Evolutionary conservation across 2,888 invertebrate species (phyloP), one percentile per base, ranked within the genome.

Genomic region (Orchestes rusci): DNA sequence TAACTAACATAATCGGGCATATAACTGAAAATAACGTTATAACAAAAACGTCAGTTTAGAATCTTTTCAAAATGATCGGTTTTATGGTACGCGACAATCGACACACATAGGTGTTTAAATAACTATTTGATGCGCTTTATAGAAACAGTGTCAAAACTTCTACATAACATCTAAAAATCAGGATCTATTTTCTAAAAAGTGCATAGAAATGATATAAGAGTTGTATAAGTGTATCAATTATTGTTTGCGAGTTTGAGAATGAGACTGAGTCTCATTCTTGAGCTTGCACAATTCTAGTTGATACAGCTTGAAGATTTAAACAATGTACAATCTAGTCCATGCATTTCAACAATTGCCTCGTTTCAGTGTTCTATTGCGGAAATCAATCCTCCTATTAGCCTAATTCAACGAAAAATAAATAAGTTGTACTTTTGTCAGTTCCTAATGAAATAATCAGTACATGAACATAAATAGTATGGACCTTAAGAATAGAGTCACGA

Each of bases 111-210:
- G 23, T 5, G 23, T 30, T 30, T 30, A 30, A 5, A 30, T 5
- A 30, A 30, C 10, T 5, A 32, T 43, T 35, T 45, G 29, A 35
- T 32, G 36, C 27, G 30, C 18, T 16, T 16, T 30, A 44, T 3
- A 19, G 27, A 41, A 33, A 12, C 37, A 46, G 41, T 31, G 39
- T 72, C 19, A 23, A 23, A 39, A 29, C 28, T 38, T 33, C 39
- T 46, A 67, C 65, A 64, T 63, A 77, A 78, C 77, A 77, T 10
- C 77, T 78, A 78, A 63, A 76, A 77, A 76, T 78, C 77, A 77
- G 74, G 75, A 75, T 36, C 75, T 76, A 75, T 73, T 70, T 73
- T 74, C 73, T 70, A 60, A 60, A 63, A 70, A 70, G 70, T 66
- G 65, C 65, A 60, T 62, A 63, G 62, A 67, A 67, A 67, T 65